phyloP scores from a whole-genome alignment of 2,797 vertebrate species.

The Intellagama lesueurii region DNA sequence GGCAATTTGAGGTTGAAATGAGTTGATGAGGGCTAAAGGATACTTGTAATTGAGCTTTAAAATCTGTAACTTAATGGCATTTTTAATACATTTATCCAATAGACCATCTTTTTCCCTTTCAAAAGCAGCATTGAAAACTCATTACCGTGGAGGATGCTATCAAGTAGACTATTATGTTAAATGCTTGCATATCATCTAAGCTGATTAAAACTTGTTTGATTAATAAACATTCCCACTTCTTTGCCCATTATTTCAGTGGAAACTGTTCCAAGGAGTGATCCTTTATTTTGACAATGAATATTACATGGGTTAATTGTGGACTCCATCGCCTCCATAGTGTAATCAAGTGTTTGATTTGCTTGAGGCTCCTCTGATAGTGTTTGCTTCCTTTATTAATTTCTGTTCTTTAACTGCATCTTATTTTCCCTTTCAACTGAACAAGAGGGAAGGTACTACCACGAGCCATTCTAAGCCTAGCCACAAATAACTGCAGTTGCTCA shows the following conservation, averaged over 20 bases:
- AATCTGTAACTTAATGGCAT: neutral
- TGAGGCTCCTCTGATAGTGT: conserved; percentile 17
- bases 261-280: conserved; percentile 16
- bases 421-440: conserved; percentile 10
- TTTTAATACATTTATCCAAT: neutral
- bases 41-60: conserved; percentile 36
- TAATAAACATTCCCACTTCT: conserved; percentile 32
- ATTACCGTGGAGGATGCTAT: neutral
- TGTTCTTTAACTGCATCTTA: neutral
- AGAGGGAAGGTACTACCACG: neutral
- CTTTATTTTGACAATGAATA: conserved; percentile 41
- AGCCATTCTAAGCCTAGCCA: neutral
- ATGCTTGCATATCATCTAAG: conserved; percentile 26
- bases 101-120: conserved; percentile 9
- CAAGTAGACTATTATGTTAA: conserved; percentile 34
- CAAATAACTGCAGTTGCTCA: neutral
- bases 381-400: conserved; percentile 29
- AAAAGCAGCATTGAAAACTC: conserved; percentile 15
- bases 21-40: neutral
- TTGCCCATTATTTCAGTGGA: conserved; percentile 16
- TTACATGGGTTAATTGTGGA: conserved; percentile 10
- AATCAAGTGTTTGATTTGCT: conserved; percentile 39
- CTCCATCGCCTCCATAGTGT: conserved; percentile 6
- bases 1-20: conserved; percentile 19
- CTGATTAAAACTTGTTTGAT: conserved; percentile 44